Base-by-base conservation (phyloP, 2,797 vertebrate species). In the Anguilla pacifica region DNA sequence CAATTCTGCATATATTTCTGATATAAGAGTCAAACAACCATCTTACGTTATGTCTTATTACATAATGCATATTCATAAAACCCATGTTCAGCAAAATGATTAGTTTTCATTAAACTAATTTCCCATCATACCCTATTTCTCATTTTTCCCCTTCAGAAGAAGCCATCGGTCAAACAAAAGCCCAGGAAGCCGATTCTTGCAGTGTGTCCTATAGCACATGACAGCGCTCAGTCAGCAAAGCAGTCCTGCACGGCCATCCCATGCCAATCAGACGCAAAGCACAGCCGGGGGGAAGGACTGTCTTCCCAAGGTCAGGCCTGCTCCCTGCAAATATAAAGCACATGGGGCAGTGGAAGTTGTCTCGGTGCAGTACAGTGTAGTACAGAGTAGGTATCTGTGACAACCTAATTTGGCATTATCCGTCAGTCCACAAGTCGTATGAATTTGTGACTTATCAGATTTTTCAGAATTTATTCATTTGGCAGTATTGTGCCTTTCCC, bases 291-390 rank as follows among this genome's bases (percentile, higher is more conserved):
- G 39, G 94, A 94, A n/a, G 91, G 88, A 57, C 88, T 94, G n/a
- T 93, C 95, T 0, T 88, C 91, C 4, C 85, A 92, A 91, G 94
- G 96, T 97, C 72, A 43, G 93, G 82, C 74, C 46, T 55, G 53
- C 59, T 61, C 15, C 2, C 25, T 3, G 13, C 46, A 11, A 77
- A 79, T 35, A 6, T 19, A 72, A n/a, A 70, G 35, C 31, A 9
- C 53, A 46, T 25, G 70, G 85, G 10, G 49, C 31, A 79, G 53
- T 55, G 55, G 35, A 28, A 39, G 28, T 86, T 81, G 13, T 17
- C 2, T n/a, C 25, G 31, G 83, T 59, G 2, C 28, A 85, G 55
- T 35, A 19, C 83, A 85, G 7, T 46, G 22, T 6, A 55, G 51
- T 31, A 13, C 22, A 31, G 67, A 22, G 35, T 3, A 22, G 31